phyloP scores from a whole-genome alignment of 2,888 invertebrate genomes.

The Macrosiphum euphorbiae region DNA sequence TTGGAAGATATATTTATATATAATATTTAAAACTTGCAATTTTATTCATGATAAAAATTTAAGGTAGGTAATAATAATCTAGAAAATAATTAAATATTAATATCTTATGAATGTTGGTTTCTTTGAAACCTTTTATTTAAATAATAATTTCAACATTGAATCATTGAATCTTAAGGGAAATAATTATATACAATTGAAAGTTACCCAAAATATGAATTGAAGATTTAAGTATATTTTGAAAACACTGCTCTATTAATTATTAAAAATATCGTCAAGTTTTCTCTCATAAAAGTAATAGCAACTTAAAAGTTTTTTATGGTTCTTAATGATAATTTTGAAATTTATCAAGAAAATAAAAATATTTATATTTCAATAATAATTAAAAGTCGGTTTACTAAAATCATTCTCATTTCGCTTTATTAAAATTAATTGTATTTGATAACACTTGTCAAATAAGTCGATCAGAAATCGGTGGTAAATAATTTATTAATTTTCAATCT shows the following conservation, averaged over 20 bases:
- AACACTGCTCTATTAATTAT: neutral
- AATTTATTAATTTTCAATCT: constrained; percentile 33
- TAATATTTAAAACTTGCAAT: constrained; percentile 16
- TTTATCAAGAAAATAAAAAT: neutral
- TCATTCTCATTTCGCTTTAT: neutral
- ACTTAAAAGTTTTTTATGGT: neutral
- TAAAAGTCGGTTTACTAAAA: neutral
- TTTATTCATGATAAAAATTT: neutral
- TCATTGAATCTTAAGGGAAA: neutral
- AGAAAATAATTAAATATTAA: constrained; percentile 25
- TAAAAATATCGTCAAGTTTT: neutral
- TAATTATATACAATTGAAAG: constrained; percentile 34
- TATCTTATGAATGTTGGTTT: constrained; percentile 20
- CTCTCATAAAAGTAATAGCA: neutral
- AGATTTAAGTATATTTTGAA: neutral
- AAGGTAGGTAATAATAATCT: neutral
- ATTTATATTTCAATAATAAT: neutral
- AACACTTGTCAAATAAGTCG: constrained; percentile 1
- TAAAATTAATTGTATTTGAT: neutral
- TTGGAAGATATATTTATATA: neutral
- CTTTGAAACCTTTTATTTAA: constrained; percentile 41
- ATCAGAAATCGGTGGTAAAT: neutral
- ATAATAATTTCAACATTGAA: constrained; percentile 22
- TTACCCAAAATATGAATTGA: neutral
- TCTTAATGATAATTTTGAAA: neutral